Percentiles rank a stretch among this genome's conserved stretches.
Conservation (phyloP, 1,140 invertebrate species). For the Teleogryllus occipitalis region DNA sequence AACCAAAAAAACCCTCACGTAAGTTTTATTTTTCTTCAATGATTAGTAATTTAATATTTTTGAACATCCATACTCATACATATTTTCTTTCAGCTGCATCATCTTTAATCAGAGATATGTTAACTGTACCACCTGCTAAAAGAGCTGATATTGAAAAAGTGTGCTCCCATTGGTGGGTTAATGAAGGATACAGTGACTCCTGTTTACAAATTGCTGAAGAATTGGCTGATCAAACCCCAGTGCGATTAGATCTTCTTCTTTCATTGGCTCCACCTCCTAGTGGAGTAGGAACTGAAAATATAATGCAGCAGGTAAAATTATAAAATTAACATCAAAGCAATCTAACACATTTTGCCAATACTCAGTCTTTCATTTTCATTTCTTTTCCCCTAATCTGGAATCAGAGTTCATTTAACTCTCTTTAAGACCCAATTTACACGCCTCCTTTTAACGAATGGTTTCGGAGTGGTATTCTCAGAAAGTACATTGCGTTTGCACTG, state of each 20-base stretch:
- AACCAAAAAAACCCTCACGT: conserved; percentile 91
- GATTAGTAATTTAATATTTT: neutral
- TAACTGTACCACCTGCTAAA: conserved; percentile 82
- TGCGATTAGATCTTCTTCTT: conserved; percentile 77
- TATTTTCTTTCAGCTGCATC: conserved; percentile 67
- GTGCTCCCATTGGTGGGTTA: conserved; percentile 82
- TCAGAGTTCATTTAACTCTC: no score
- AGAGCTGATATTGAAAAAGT: conserved; percentile 90
- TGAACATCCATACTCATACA: neutral
- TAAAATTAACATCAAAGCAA: no score
- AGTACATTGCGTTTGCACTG: no score
- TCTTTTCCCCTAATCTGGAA: no score
- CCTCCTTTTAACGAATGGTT: no score
- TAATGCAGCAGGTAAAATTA: conserved; percentile 21
- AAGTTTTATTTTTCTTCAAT: conserved; percentile 7
- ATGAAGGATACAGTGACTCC: conserved; percentile 68
- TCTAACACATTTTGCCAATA: no score
- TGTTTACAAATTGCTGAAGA: conserved; percentile 82
- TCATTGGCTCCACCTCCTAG: conserved; percentile 66
- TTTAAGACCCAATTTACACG: no score
- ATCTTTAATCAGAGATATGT: conserved; percentile 85
- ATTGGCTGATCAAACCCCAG: conserved; percentile 80
- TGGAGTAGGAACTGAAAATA: conserved; percentile 16
- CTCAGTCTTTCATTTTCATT: no score
- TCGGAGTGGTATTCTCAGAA: no score